These are phyloP conservation scores for Tetheella fluctuosa DNA, from an alignment of 2,888 invertebrate genomes.

Conservation along the genomic window DNA sequence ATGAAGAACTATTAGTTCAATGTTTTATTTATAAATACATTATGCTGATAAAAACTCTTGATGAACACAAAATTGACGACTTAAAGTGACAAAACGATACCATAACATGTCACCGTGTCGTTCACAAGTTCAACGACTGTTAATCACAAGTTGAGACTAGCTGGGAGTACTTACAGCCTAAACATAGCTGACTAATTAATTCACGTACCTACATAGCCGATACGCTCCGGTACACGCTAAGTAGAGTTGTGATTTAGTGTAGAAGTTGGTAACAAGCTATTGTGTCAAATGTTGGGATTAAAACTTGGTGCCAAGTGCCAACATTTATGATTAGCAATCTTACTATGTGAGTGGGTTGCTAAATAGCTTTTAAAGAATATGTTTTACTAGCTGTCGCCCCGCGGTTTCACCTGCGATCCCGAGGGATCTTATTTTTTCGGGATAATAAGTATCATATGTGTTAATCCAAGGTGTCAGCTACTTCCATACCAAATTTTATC, in stretches of 20 bases:
- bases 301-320: background rate
- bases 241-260: conserved; percentile 2
- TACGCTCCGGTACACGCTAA: background rate
- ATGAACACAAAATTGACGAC: background rate
- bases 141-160: conserved; percentile 27
- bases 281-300: conserved; percentile 11
- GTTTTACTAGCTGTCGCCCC: no score
- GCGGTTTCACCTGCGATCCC: no score
- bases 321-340: no score
- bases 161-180: conserved; percentile 30
- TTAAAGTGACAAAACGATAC: background rate
- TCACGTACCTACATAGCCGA: conserved; percentile 23
- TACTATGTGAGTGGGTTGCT: no score
- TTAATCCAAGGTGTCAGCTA: no score
- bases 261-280: conserved; percentile 15
- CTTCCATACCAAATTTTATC: no score
- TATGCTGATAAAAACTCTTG: no score
- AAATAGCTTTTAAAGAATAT: no score
- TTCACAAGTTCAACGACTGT: conserved; percentile 21
- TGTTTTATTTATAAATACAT: no score
- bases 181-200: conserved; percentile 38
- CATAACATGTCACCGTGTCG: background rate
- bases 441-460: no score
- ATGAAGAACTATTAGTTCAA: no score
- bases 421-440: no score